Conservation (phyloP, 2,113 vertebrate species). For the Chaetura pelagica region DNA sequence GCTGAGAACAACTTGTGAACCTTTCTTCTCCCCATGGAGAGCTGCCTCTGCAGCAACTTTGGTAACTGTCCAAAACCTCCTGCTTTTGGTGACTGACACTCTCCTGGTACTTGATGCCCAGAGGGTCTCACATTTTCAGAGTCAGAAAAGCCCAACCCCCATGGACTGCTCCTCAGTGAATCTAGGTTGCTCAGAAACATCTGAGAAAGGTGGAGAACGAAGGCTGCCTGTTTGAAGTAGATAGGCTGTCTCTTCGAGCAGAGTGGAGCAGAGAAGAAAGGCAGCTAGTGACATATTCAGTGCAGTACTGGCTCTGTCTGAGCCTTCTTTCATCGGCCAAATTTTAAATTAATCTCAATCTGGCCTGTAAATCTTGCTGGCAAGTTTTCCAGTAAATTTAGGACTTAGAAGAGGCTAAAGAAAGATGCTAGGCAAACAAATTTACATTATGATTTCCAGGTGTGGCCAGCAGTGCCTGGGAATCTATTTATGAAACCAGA, state of each 20-base stretch:
- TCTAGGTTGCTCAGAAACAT: slow-evolving; percentile 54
- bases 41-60: not conserved
- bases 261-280: slow-evolving; percentile 12
- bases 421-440: not conserved
- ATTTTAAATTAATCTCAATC: slow-evolving; percentile 53
- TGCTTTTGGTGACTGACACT: not conserved
- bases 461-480: not conserved
- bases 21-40: not conserved
- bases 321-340: not conserved
- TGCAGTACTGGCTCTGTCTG: not conserved
- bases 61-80: not conserved
- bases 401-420: slow-evolving; percentile 3
- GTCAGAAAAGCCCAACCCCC: not conserved
- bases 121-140: slow-evolving; percentile 4
- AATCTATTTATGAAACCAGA: not conserved
- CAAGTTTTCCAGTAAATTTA: slow-evolving; percentile 1
- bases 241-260: slow-evolving; percentile 25
- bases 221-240: slow-evolving; percentile 39
- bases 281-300: slow-evolving; percentile 67
- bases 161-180: not conserved
- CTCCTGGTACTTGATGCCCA: not conserved
- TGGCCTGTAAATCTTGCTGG: slow-evolving; percentile 10
- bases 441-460: not conserved
- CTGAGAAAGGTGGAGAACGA: slow-evolving; percentile 25
- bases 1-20: slow-evolving; percentile 16